A percentile compares a stretch with the other conserved stretches of the same genome.
Conservation (phyloP, 2,113 vertebrate species). For the Lampris megalopsis region DNA sequence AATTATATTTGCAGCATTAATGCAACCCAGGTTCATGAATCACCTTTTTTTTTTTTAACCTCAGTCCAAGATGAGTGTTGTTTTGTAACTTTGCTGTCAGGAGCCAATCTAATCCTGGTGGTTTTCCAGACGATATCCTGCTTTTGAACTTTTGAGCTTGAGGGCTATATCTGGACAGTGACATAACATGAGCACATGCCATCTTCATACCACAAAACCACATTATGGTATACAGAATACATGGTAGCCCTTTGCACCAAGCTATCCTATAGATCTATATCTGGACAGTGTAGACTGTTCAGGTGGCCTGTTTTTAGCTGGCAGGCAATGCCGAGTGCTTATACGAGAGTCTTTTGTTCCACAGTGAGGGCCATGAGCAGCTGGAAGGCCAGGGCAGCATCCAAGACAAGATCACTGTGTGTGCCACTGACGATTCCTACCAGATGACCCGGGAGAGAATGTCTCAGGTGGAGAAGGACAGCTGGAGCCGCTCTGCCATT, state of each 20-base stretch:
- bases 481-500: constrained; percentile 80
- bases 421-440: constrained; percentile 85
- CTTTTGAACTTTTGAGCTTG: constrained; percentile 29
- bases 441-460: constrained; percentile 81
- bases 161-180: constrained; percentile 58
- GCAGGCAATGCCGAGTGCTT: constrained; percentile 11
- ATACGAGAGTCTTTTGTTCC: constrained; percentile 2
- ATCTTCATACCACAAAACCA: constrained; percentile 48
- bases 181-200: constrained; percentile 63
- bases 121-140: constrained; percentile 50
- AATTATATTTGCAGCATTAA: constrained; percentile 23
- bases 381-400: constrained; percentile 87
- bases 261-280: constrained; percentile 6
- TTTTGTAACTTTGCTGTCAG: constrained; percentile 43
- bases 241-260: constrained; percentile 30
- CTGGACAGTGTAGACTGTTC: constrained; percentile 7
- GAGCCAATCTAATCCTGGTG: constrained; percentile 49
- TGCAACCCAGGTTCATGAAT: constrained; percentile 21
- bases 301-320: background rate
- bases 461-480: constrained; percentile 84
- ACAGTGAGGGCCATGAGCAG: constrained; percentile 75
- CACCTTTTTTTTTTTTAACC: constrained; percentile 31
- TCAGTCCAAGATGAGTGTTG: constrained; percentile 33
- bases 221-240: constrained; percentile 19
- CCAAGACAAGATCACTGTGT: constrained; percentile 89